Base-by-base conservation (phyloP, 2,113 vertebrate species). In the Ptilonorhynchus violaceus region DNA sequence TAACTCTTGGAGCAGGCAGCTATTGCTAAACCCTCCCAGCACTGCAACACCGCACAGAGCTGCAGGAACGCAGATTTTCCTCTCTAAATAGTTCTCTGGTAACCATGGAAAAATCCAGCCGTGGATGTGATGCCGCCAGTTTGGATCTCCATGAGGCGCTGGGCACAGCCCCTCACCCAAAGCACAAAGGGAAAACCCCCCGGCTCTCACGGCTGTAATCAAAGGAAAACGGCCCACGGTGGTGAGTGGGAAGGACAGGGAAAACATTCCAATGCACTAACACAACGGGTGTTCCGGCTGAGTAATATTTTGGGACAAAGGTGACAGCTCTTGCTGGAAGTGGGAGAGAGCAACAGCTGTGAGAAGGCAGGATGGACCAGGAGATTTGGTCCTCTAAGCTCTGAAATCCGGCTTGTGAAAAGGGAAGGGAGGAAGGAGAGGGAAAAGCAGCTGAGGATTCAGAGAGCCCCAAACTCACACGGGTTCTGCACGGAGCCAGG, bases 301-400 rank as follows among this genome's bases (percentile, higher is more conserved):
- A 27, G 42, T 1, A 5, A 31, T 8, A 58, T 44, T 4, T 23
- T 18, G 27, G 63, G 33, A 69, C 49, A 73, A 46, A 33, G 21
- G 23, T 9, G 46, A 68, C 1, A 0, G 33, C 35, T 17, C 60
- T 17, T 0, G 1, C 2, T 2, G 6, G 5, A 17, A 56, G 3
- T 35, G 4, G 11, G 10, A 62, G 19, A 24, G 52, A 55, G 10
- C 55, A 31, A 41, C n/a, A 50, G 33, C 24, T 2, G 6, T 0
- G 17, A 59, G 53, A 31, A 70, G 16, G 23, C 4, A 4, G 2
- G 11, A 13, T 0, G 2, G 67, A 33, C 7, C 2, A 14, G 41
- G 25, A 68, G 4, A 24, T 49, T 33, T 6, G 13, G 8, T 24
- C 11, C 27, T 33, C 30, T 13, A 5, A 18, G 17, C 35, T 66